Evolutionary conservation across 2,888 invertebrate genomes (phyloP).

Genomic region (Lepetodrilus schrolli): DNA sequence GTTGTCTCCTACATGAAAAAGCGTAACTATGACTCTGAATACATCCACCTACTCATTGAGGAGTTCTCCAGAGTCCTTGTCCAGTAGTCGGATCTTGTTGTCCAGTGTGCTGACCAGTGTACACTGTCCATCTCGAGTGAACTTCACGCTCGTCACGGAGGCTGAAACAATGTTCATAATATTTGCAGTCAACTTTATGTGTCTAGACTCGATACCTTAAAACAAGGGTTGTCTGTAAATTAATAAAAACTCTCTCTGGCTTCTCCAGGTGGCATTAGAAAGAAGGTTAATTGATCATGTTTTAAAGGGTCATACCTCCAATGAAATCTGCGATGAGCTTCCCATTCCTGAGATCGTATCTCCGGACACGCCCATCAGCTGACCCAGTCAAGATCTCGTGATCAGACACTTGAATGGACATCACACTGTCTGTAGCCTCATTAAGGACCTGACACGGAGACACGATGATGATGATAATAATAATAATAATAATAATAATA

Average conservation of each 20-base stretch:
- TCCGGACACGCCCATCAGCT: slow-evolving; percentile 88
- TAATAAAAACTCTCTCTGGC: too few relatives aligned
- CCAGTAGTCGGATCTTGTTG: slow-evolving; percentile 87
- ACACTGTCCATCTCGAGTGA: slow-evolving; percentile 95
- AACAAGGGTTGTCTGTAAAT: too few relatives aligned
- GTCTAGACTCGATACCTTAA: too few relatives aligned
- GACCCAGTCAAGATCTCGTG: slow-evolving; percentile 93
- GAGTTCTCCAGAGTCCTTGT: slow-evolving; percentile 85
- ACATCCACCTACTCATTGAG: slow-evolving; percentile 74
- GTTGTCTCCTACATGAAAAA: too few relatives aligned
- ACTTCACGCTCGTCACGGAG: slow-evolving; percentile 86
- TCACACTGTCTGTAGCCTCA: slow-evolving; percentile 92
- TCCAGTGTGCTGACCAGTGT: slow-evolving; percentile 89
- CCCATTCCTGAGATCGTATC: slow-evolving; percentile 92
- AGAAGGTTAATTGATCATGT: too few relatives aligned
- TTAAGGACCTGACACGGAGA: slow-evolving; percentile 80
- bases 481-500: neutral
- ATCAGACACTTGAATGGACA: slow-evolving; percentile 82
- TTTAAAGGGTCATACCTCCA: slow-evolving; percentile 85
- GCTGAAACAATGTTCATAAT: too few relatives aligned
- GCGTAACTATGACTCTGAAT: too few relatives aligned
- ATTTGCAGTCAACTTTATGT: too few relatives aligned
- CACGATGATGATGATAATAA: too few relatives aligned
- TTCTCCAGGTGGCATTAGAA: too few relatives aligned
- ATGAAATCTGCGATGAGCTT: slow-evolving; percentile 88